Base-by-base conservation (phyloP, 2,888 invertebrate genomes). In the Sphaeridia pumilis region DNA sequence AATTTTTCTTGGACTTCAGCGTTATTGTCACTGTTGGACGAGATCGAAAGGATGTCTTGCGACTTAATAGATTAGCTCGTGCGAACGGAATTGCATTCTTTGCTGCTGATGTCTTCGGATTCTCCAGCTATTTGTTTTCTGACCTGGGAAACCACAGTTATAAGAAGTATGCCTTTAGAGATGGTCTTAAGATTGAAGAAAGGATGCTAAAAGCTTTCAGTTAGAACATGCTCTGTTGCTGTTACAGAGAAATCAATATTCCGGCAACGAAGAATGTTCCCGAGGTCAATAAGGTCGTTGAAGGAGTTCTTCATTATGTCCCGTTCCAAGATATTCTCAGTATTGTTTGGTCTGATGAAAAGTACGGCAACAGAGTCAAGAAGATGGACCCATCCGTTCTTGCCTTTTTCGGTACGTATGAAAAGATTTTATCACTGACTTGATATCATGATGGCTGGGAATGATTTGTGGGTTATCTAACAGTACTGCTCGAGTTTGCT, bases 101-200 rank as follows among this genome's bases (percentile, higher is more conserved):
- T 65, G 83, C 84, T 63, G 88, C 88, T 0, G 89, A 92, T 71
- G 87, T 92, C 12, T 90, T 86, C 82, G 97, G 97, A 41, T 84
- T 83, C 74, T 86, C 86, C 72, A 95, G 94, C 0, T 95, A 82
- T 70, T 82, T 84, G 69, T 89, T 94, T 70, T 80, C 86, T 14
- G 94, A 97, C 73, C 78, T 95, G 44, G 81, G 84, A 44, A 79
- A 81, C 49, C 90, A 92, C 67, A 80, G 83, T 63, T 89, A 78
- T 71, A 79, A 78, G 46, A 83, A 83, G 87, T 87, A 73, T 74
- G 81, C n/a, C n/a, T n/a, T n/a, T n/a, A n/a, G n/a, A n/a, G n/a
- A n/a, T n/a, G n/a, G n/a, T n/a, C n/a, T n/a, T 75, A n/a, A n/a
- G n/a, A n/a, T n/a, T n/a, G n/a, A n/a, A 31, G 10, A 10, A 10